These are phyloP conservation scores for Epizoanthus ramosus DNA, from an alignment of 92 coral and sea anemone species.

Conservation along the genomic window DNA sequence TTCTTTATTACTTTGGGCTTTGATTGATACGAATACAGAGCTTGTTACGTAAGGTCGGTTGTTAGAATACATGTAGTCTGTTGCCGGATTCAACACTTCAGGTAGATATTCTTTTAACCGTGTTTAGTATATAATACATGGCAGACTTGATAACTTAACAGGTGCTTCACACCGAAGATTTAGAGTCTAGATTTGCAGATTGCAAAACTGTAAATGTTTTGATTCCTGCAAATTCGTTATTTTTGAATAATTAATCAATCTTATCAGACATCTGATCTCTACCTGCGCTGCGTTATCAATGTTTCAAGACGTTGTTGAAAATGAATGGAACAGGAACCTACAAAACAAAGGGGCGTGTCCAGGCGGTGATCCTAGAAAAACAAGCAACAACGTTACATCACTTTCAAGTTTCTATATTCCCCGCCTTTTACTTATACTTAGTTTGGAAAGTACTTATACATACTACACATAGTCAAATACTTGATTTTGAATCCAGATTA, in stretches of 20 bases:
- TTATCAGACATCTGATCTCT: slow-evolving; percentile 11
- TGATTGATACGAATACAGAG: too few relatives aligned
- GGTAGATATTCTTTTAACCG: neutral
- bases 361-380: neutral
- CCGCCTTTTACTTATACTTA: neutral
- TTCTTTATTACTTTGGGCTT: neutral
- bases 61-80: neutral
- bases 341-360: slow-evolving; percentile 32
- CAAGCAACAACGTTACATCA: neutral
- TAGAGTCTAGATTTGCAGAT: neutral
- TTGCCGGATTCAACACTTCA: neutral
- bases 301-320: neutral
- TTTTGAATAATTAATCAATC: slow-evolving; percentile 9
- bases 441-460: neutral
- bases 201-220: neutral
- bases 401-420: neutral
- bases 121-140: neutral
- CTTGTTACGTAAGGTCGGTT: too few relatives aligned
- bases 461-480: slow-evolving; percentile 1
- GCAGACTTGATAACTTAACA: neutral
- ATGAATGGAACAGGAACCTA: neutral
- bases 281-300: neutral
- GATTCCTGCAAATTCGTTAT: neutral
- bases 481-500: neutral
- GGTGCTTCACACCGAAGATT: neutral